Conservation (phyloP, 2,797 vertebrate genomes). For the Rhyacichthys aspro region DNA sequence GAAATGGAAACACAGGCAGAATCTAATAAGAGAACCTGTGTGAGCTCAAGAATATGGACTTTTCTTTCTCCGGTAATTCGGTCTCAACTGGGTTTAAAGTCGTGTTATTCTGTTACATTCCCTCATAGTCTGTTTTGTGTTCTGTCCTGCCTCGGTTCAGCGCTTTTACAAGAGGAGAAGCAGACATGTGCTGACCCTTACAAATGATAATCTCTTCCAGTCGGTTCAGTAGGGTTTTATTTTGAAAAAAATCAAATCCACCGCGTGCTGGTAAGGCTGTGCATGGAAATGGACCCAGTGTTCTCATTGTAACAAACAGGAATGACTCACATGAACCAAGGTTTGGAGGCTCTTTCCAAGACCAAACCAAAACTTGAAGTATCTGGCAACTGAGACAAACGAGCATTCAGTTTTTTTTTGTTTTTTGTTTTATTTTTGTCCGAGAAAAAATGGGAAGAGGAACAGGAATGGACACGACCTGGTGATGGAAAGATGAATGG, state of each 20-base stretch:
- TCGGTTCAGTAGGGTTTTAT: slow-evolving; percentile 2
- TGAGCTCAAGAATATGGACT: slow-evolving; percentile 11
- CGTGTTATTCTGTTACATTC: slow-evolving; percentile 51
- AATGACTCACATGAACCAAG: background rate
- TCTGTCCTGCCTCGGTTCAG: slow-evolving; percentile 9
- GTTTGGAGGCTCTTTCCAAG: too few species aligned
- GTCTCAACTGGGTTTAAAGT: slow-evolving; percentile 35
- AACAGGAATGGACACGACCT: too few species aligned
- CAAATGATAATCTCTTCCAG: slow-evolving; percentile 36
- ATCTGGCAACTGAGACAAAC: too few species aligned
- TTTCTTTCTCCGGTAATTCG: slow-evolving; percentile 49
- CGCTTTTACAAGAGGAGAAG: slow-evolving; percentile 40
- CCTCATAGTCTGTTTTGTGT: slow-evolving; percentile 32
- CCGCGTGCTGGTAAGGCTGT: background rate
- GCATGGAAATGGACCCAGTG: background rate
- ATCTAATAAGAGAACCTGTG: slow-evolving; percentile 54
- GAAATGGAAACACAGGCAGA: slow-evolving; percentile 53
- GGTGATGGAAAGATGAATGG: too few species aligned
- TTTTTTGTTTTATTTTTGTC: too few species aligned
- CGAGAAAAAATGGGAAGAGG: too few species aligned
- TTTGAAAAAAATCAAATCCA: slow-evolving; percentile 4
- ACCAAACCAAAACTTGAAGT: too few species aligned
- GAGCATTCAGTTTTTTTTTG: too few species aligned
- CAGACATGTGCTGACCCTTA: slow-evolving; percentile 38
- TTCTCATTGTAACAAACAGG: background rate